These are phyloP conservation scores for Chunga burmeisteri DNA, from an alignment of 2,113 vertebrate genomes.

Conservation along the genomic window DNA sequence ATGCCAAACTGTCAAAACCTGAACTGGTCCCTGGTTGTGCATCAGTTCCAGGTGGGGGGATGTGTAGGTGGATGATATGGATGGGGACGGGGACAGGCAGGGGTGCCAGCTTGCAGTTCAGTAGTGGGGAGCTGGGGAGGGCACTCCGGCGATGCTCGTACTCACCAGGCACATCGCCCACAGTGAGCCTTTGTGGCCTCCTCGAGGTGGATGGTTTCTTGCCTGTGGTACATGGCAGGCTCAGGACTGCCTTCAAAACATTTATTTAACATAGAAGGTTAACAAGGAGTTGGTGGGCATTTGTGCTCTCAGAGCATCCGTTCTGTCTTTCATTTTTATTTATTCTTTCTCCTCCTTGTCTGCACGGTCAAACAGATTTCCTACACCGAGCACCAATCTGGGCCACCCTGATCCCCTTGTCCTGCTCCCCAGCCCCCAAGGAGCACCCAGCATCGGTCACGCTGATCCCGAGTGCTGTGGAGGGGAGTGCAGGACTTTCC, in stretches of 20 bases:
- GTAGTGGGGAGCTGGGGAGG: neutral
- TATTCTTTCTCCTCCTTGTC: neutral
- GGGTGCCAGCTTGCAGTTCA: neutral
- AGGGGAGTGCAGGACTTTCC: neutral
- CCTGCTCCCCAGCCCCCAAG: fast-evolving
- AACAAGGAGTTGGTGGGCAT: neutral
- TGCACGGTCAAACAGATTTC: neutral
- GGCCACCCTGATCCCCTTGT: neutral
- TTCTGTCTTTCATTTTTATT: neutral
- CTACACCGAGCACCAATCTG: fast-evolving
- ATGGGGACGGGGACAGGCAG: neutral
- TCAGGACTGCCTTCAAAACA: neutral
- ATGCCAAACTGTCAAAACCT: neutral
- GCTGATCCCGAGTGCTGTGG: fast-evolving
- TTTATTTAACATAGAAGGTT: neutral
- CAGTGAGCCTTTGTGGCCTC: neutral
- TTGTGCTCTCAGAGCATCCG: neutral
- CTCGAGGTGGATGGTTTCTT: neutral
- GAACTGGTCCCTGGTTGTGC: neutral
- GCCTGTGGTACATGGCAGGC: neutral
- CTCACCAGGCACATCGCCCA: neutral
- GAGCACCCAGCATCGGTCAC: neutral
- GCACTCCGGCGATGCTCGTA: fast-evolving
- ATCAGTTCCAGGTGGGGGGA: neutral
- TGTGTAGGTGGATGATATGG: neutral